Evolutionary conservation across 53 echinoderm and acorn worm species (phyloP).

Genomic region (Mesocentrotus franciscanus): DNA sequence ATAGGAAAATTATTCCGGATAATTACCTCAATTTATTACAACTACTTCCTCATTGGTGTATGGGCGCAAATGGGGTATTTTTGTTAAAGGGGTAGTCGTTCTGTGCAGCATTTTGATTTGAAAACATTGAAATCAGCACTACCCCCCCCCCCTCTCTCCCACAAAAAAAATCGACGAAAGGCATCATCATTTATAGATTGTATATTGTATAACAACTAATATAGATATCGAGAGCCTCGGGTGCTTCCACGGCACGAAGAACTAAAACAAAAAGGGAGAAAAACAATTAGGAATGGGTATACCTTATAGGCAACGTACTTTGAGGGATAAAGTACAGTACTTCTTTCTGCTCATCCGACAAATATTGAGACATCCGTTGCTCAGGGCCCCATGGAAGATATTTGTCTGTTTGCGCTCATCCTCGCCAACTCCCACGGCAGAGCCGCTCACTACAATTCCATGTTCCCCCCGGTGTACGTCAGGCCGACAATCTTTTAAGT

Average conservation of each 20-base stretch:
- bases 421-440: not conserved
- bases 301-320: constrained; percentile 35
- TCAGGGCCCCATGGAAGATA: constrained; percentile 25
- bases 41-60: too few species aligned
- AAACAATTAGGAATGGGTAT: not conserved
- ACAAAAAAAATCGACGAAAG: too few species aligned
- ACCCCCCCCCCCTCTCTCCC: too few species aligned
- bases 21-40: too few species aligned
- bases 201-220: not conserved
- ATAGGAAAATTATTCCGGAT: too few species aligned
- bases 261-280: not conserved
- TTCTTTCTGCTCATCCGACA: not conserved
- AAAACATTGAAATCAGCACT: too few species aligned
- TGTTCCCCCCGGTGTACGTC: not conserved
- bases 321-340: not conserved
- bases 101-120: too few species aligned
- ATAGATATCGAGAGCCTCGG: not conserved
- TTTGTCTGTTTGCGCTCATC: constrained; percentile 38
- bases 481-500: constrained; percentile 38
- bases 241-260: not conserved
- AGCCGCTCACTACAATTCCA: not conserved
- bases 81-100: too few species aligned
- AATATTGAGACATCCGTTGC: constrained; percentile 42
- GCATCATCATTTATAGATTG: too few species aligned
- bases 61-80: too few species aligned